These are phyloP conservation scores for Psittacus erithacus DNA, from an alignment of 2,113 vertebrate genomes.

Conservation along the genomic window DNA sequence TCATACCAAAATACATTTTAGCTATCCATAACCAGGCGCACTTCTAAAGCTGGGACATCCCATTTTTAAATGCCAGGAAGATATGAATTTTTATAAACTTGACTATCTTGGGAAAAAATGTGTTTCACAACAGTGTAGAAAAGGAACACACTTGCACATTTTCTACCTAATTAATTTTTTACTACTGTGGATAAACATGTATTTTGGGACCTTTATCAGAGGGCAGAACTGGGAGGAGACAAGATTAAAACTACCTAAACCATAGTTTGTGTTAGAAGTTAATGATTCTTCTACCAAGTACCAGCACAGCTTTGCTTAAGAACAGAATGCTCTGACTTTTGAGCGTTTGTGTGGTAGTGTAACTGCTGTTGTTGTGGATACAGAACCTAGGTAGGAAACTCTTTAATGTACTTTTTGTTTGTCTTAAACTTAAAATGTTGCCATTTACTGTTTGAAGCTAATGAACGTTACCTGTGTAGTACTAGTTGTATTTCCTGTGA, in stretches of 20 bases:
- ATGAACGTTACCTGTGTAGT: neutral
- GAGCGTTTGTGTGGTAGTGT: neutral
- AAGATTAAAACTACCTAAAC: constrained; percentile 39
- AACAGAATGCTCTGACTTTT: neutral
- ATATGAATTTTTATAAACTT: neutral
- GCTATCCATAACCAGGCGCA: neutral
- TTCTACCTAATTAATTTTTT: constrained; percentile 32
- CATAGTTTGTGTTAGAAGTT: constrained; percentile 61
- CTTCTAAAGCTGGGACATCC: neutral
- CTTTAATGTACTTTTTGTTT: constrained; percentile 6
- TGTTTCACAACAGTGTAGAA: neutral
- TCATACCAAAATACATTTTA: neutral
- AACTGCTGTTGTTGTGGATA: neutral
- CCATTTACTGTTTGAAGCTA: neutral
- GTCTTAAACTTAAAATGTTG: neutral
- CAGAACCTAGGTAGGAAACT: constrained; percentile 69
- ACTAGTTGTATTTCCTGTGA: neutral
- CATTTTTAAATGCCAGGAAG: neutral
- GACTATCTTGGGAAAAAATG: neutral
- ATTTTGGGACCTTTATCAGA: constrained; percentile 40
- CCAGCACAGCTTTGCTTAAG: constrained; percentile 37
- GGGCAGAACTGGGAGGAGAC: constrained; percentile 48
- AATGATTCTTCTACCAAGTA: constrained; percentile 71
- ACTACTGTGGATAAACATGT: neutral
- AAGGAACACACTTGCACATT: neutral